Evolutionary conservation across 1,140 invertebrate genomes (phyloP).

Genomic region (Pseudomyrmex dendroicus): DNA sequence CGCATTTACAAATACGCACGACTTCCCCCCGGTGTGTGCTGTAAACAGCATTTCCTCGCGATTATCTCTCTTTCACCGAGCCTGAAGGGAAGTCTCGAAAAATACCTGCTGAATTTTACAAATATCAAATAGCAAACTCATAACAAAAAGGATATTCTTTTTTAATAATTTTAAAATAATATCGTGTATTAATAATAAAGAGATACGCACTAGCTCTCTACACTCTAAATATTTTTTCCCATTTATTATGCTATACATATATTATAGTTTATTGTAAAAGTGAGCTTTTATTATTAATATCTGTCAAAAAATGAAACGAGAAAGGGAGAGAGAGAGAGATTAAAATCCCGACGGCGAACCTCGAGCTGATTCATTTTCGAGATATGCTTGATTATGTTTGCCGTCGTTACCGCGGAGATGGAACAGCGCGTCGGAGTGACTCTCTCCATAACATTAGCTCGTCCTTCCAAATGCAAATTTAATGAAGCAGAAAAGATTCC

Average conservation of each 20-base stretch:
- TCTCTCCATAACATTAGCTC: constrained; percentile 49
- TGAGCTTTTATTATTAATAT: background rate
- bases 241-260: no score
- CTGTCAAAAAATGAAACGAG: constrained; percentile 10
- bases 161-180: no score
- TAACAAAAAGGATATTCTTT: no score
- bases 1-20: constrained; percentile 46
- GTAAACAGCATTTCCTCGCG: constrained; percentile 56
- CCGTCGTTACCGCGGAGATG: constrained; percentile 46
- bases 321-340: no score
- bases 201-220: no score
- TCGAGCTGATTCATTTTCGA: constrained; percentile 54
- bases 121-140: background rate
- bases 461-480: constrained; percentile 58
- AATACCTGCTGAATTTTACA: background rate
- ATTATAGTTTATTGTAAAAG: no score
- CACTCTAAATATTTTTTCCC: no score
- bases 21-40: constrained; percentile 40
- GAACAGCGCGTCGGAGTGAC: constrained; percentile 32
- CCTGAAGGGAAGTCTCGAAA: background rate
- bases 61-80: constrained; percentile 18
- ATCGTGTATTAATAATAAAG: no score
- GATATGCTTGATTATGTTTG: constrained; percentile 63
- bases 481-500: constrained; percentile 49
- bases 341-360: constrained; percentile 38